Evolutionary conservation across 2,888 invertebrate genomes (phyloP).

Genomic region (Eupithecia dodoneata): DNA sequence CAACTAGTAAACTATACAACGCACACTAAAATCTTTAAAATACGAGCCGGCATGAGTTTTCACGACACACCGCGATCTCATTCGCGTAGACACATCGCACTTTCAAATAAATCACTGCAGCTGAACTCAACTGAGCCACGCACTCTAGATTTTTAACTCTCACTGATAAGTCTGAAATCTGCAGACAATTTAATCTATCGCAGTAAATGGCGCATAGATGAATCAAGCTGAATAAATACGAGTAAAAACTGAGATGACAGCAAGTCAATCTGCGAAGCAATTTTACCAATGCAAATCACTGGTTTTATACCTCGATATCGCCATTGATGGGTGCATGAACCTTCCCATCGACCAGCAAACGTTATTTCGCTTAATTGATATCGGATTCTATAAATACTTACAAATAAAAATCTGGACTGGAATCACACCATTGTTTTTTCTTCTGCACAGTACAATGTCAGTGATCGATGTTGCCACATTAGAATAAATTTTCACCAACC

Average conservation of each 20-base stretch:
- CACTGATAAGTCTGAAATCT: conserved; percentile 67
- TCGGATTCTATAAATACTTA: conserved; percentile 83
- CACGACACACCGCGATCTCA: conserved; percentile 56
- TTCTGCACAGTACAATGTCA: conserved; percentile 75
- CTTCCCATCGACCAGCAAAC: conserved; percentile 63
- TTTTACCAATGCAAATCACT: conserved; percentile 57
- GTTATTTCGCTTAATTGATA: conserved; percentile 73
- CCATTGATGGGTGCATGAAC: conserved; percentile 58
- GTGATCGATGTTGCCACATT: conserved; percentile 73
- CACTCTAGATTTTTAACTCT: conserved; percentile 59
- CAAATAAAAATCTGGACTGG: conserved; percentile 85
- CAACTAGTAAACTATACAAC: conserved; percentile 58
- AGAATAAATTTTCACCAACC: conserved; percentile 49
- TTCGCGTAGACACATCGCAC: conserved; percentile 49
- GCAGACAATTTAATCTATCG: conserved; percentile 73
- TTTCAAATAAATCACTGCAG: conserved; percentile 48
- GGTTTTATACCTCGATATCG: conserved; percentile 66
- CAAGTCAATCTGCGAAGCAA: conserved; percentile 69
- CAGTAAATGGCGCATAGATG: conserved; percentile 82
- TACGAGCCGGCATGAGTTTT: conserved; percentile 70
- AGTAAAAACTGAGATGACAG: conserved; percentile 80
- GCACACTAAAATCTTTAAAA: conserved; percentile 62
- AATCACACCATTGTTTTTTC: conserved; percentile 85
- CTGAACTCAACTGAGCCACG: conserved; percentile 55
- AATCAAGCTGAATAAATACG: conserved; percentile 79